Base-by-base conservation (phyloP, 1,140 invertebrate species). In the Diabrotica virgifera region DNA sequence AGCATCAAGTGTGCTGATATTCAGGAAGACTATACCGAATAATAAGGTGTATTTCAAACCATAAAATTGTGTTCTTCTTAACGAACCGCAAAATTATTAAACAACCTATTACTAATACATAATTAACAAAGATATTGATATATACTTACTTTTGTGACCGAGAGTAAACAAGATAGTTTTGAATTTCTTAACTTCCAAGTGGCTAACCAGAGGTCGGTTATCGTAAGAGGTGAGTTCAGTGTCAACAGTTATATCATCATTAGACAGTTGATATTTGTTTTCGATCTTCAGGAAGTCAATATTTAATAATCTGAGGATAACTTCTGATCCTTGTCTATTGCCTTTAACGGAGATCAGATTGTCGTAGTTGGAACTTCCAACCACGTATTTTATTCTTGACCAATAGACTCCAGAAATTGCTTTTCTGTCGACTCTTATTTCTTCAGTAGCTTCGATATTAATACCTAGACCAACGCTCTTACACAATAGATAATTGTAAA, bases 131-230 rank as follows among this genome's bases (percentile, higher is more conserved):
- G 6, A 46, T 46, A 10, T 46, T 46, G 56, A 14, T 36, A 11
- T 5, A 54, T 0, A 77, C 70, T 79, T 75, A 85, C 85, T 81
- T 78, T 84, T 83, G 11, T 80, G 76, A 53, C 80, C 78, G 62
- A 78, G 74, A 12, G 77, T 78, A 68, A 82, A 82, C 38, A 84
- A 83, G 61, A 86, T 81, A 57, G 79, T 82, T 38, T 86, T 84
- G 69, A 77, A 83, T 65, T 85, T 82, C 56, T 83, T 84, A 10
- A 80, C 70, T 65, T 87, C 81, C n/a, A 82, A 76, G 5, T 76
- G 80, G 0, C 80, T 65, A 3, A 79, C 65, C 0, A 81, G 66
- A 0, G 84, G 81, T 52, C 81, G 81, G 46, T 82, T 78, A 24
- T 82, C 80, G 0, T 86, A 68, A 2, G 86, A 55, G 7, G 76